A percentile compares a stretch with the other conserved stretches of the same genome.
phyloP scores from a whole-genome alignment of 2,797 vertebrate genomes.

The Pangasius larnaudii region DNA sequence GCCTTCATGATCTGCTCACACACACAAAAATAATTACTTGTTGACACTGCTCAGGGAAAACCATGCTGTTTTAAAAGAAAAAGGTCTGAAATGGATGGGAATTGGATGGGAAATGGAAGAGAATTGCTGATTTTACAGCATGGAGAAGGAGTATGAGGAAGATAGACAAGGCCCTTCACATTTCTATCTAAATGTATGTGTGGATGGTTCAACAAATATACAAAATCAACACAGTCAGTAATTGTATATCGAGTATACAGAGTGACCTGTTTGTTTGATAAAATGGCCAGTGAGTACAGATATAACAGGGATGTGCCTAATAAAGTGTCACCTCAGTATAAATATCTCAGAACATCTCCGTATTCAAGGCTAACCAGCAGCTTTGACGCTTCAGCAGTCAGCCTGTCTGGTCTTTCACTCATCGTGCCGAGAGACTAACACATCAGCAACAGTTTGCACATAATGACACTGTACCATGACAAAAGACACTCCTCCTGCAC shows the following conservation, averaged over 20 bases:
- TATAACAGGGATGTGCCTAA: neutral
- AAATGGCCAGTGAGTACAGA: neutral
- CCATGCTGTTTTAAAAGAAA: neutral
- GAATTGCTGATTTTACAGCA: neutral
- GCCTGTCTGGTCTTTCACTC: constrained; percentile 9
- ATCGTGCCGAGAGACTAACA: neutral
- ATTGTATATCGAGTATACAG: neutral
- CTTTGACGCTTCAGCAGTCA: constrained; percentile 3
- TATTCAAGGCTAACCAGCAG: neutral
- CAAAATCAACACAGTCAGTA: neutral
- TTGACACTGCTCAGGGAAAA: neutral
- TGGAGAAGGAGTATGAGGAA: neutral
- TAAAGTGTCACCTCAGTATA: neutral
- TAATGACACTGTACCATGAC: neutral
- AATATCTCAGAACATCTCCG: neutral
- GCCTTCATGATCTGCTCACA: neutral
- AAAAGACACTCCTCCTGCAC: constrained; percentile 21
- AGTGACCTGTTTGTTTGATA: neutral
- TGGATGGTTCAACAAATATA: too few relatives aligned
- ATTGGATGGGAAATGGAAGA: too few relatives aligned
- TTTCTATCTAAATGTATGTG: neutral
- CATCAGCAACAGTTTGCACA: constrained; percentile 24
- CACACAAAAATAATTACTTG: neutral
- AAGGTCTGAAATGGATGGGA: accelerated
- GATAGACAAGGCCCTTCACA: neutral